A percentile compares a stretch with the other conserved stretches of the same genome.
Conservation (phyloP, 2,888 invertebrate genomes). For the Diarsia dahlii region DNA sequence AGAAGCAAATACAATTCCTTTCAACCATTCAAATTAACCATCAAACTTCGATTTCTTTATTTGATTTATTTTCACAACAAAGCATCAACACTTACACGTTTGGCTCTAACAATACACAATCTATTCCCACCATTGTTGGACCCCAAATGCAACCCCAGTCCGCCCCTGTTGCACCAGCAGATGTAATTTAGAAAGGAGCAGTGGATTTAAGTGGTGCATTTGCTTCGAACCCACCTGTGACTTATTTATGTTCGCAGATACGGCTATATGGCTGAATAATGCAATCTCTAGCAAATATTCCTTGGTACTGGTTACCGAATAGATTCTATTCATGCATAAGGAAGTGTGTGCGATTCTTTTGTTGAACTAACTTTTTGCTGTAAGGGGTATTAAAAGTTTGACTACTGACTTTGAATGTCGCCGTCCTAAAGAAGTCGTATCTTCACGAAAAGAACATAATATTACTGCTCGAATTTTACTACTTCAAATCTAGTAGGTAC, state of each 20-base stretch:
- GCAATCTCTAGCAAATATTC: slow-evolving; percentile 65
- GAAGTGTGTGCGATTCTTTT: slow-evolving; percentile 26
- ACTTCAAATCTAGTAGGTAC: too few relatives aligned
- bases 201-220: slow-evolving; percentile 78
- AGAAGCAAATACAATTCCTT: neutral
- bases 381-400: slow-evolving; percentile 17
- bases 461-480: too few relatives aligned
- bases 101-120: neutral
- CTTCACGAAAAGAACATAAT: neutral
- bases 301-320: slow-evolving; percentile 38
- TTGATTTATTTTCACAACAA: neutral
- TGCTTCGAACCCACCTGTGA: slow-evolving; percentile 78
- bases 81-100: neutral
- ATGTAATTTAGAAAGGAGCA: slow-evolving; percentile 73
- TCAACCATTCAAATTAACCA: neutral
- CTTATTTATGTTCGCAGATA: slow-evolving; percentile 76
- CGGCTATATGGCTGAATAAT: slow-evolving; percentile 72
- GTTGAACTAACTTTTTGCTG: neutral
- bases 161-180: slow-evolving; percentile 60
- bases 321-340: slow-evolving; percentile 34
- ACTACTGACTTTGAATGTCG: neutral
- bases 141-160: slow-evolving; percentile 24
- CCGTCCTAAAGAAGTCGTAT: neutral
- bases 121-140: neutral
- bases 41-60: neutral